Evolutionary conservation across 2,113 vertebrate species (phyloP).

Genomic region (Nibea coibor): DNA sequence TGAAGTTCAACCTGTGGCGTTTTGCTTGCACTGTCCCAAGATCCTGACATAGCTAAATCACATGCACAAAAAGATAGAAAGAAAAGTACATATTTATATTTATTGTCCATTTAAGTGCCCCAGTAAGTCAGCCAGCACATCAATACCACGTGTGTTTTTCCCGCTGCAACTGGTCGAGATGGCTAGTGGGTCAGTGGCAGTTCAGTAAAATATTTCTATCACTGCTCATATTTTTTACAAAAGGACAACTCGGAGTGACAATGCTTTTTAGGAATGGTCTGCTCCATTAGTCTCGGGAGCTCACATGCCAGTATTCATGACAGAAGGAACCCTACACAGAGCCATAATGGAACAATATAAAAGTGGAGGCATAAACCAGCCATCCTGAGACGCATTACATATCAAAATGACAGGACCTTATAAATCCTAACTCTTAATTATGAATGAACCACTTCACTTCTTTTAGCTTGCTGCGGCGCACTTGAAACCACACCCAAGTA

Average conservation of each 20-base stretch:
- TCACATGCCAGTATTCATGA: conserved; percentile 35
- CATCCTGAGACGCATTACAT: conserved; percentile 62
- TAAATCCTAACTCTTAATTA: conserved; percentile 69
- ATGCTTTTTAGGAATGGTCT: conserved; percentile 33
- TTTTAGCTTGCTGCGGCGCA: conserved; percentile 30
- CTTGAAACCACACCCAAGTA: conserved; percentile 41
- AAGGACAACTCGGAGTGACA: conserved; percentile 41
- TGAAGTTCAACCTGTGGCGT: background rate
- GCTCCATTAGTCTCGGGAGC: conserved; percentile 34
- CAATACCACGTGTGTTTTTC: conserved; percentile 15
- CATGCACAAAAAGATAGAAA: background rate
- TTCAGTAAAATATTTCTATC: conserved; percentile 43
- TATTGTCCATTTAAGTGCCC: background rate
- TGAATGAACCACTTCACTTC: conserved; percentile 58
- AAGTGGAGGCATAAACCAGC: conserved; percentile 34
- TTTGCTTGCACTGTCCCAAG: background rate
- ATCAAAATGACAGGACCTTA: conserved; percentile 55
- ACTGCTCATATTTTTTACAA: conserved; percentile 31
- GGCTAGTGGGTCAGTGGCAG: conserved; percentile 29
- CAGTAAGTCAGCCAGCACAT: background rate
- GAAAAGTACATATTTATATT: background rate
- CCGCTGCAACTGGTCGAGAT: conserved; percentile 18
- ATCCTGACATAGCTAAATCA: background rate
- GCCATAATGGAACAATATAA: conserved; percentile 58
- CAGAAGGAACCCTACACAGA: conserved; percentile 34